These are phyloP conservation scores for Drosophila orena DNA, from an alignment of 1,140 invertebrate species.

Conservation along the genomic window DNA sequence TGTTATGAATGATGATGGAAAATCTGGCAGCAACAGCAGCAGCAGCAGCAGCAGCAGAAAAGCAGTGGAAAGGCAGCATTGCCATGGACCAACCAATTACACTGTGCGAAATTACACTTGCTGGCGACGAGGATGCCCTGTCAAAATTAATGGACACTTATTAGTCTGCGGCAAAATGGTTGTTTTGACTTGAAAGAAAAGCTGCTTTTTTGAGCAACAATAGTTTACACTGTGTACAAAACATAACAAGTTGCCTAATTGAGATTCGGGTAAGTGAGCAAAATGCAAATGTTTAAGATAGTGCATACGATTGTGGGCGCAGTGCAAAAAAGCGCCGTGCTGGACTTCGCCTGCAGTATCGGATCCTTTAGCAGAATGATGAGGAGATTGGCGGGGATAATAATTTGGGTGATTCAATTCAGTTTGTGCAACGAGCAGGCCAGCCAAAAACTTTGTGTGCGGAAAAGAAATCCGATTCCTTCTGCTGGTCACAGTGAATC, in stretches of 20 bases:
- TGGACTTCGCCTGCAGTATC: slow-evolving; percentile 10
- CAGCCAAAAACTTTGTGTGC: slow-evolving; percentile 72
- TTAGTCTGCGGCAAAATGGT: too few relatives aligned
- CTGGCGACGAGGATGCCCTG: background rate
- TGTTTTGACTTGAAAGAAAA: too few relatives aligned
- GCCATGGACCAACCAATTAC: slow-evolving; percentile 39
- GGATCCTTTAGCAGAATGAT: background rate
- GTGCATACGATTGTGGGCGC: background rate
- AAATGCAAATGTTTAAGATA: background rate
- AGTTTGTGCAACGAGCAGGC: slow-evolving; percentile 78
- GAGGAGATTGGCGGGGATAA: slow-evolving; percentile 29
- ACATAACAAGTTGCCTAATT: background rate
- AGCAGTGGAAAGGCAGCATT: slow-evolving; percentile 26
- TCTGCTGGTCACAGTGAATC: slow-evolving; percentile 21
- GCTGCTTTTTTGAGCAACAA: too few relatives aligned
- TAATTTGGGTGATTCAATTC: slow-evolving; percentile 75
- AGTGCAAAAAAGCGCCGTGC: background rate
- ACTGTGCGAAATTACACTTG: background rate
- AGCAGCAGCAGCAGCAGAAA: slow-evolving; percentile 19
- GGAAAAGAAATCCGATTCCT: slow-evolving; percentile 57
- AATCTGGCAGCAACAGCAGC: slow-evolving; percentile 77
- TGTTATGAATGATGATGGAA: slow-evolving; percentile 82
- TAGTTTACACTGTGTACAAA: too few relatives aligned
- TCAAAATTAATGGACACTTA: background rate
- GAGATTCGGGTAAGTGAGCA: background rate